Evolutionary conservation across 2,113 vertebrate genomes (phyloP).

Genomic region (Calidris pugnax): DNA sequence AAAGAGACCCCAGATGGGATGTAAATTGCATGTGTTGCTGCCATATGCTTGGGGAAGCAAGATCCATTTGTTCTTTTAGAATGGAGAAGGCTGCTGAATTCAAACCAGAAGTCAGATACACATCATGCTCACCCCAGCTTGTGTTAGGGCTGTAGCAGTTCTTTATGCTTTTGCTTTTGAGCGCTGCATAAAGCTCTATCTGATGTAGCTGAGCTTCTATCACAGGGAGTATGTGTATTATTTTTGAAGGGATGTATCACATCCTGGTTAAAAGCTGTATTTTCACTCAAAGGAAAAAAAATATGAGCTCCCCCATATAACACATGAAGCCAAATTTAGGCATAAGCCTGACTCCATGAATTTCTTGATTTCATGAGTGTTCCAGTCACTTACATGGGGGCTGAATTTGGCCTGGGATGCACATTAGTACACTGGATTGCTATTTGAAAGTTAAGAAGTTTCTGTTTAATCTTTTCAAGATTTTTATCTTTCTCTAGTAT

Average conservation of each 20-base stretch:
- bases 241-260: background rate
- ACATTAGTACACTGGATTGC: background rate
- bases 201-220: background rate
- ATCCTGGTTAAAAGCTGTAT: background rate
- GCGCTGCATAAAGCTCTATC: background rate
- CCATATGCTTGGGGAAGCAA: constrained; percentile 51
- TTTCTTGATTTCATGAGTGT: background rate
- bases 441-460: background rate
- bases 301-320: background rate
- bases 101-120: constrained; percentile 15
- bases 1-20: constrained; percentile 46
- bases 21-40: constrained; percentile 36
- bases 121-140: background rate
- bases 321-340: background rate
- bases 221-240: background rate
- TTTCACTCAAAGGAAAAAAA: background rate
- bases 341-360: background rate
- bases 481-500: background rate
- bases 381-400: background rate
- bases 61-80: constrained; percentile 48
- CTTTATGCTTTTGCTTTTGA: background rate
- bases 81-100: constrained; percentile 41
- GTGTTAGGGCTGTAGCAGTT: background rate
- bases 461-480: background rate
- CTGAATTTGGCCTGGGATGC: background rate